A percentile compares a stretch with the other conserved stretches of the same genome.
Conservation (phyloP, 2,888 invertebrate species). For the Schizotus pectinicornis region DNA sequence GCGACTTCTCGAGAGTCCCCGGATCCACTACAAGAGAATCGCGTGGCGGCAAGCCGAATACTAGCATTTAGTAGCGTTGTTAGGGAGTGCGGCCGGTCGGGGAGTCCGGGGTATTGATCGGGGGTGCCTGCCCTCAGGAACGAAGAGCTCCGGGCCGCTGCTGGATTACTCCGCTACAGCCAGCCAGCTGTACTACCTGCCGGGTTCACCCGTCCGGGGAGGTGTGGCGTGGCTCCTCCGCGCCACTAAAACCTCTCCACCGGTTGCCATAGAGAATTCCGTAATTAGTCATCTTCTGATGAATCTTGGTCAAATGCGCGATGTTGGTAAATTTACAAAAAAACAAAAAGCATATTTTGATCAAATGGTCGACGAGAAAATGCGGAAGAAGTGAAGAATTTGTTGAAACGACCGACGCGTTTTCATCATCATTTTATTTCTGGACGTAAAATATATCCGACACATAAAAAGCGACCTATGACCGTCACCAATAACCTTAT, state of each 20-base stretch:
- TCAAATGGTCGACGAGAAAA: not conserved
- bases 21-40: not conserved
- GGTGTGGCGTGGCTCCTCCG: slow-evolving; percentile 24
- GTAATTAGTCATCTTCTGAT: slow-evolving; percentile 18
- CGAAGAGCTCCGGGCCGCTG: slow-evolving; percentile 34
- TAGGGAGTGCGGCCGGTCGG: slow-evolving; percentile 27
- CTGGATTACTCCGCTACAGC: slow-evolving; percentile 26
- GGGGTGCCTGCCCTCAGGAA: slow-evolving; percentile 30
- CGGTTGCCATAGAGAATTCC: slow-evolving; percentile 21
- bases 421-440: too few relatives aligned
- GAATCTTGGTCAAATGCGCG: slow-evolving; percentile 19
- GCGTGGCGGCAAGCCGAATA: slow-evolving; percentile 19
- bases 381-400: too few relatives aligned
- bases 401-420: too few relatives aligned
- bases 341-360: not conserved
- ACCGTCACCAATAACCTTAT: too few relatives aligned
- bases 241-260: slow-evolving; percentile 16
- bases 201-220: slow-evolving; percentile 22
- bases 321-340: slow-evolving; percentile 11
- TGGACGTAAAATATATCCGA: too few relatives aligned
- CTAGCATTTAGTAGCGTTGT: slow-evolving; percentile 30
- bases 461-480: too few relatives aligned
- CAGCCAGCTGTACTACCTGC: slow-evolving; percentile 25
- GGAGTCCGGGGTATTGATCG: slow-evolving; percentile 32
- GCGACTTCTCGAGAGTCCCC: not conserved